Evolutionary conservation across 2,113 vertebrate species (phyloP), one percentile per base, ranked within the genome.

Genomic region (Chionomys nivalis): DNA sequence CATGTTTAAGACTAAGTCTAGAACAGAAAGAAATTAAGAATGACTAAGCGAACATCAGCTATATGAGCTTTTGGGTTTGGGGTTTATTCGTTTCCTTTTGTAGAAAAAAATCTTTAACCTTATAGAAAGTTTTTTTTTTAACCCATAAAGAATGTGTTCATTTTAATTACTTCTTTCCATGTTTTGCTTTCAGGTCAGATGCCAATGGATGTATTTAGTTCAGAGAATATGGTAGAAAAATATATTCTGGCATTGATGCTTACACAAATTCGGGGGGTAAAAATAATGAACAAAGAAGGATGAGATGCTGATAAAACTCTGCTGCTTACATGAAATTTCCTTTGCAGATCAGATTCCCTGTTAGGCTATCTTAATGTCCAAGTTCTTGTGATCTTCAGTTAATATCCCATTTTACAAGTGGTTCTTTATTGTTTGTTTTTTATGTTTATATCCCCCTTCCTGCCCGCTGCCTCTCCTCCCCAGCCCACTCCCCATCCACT

Each of bases 391-490:
- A 88, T 90, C 87, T 93, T 95, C 28, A 44, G 39, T 78, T 90
- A 86, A 90, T 70, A 42, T 76, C 72, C 26, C 19, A 61, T 96
- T 88, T 97, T 93, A 61, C 77, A 96, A 77, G 28, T 91, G 33
- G 19, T 55, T 49, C 78, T 72, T 81, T 79, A 24, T 42, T 83
- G 28, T 61, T 44, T 31, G 26, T 17, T 47, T 78, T 76, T 39
- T 72, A 44, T 70, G 33, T n/a, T 85, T n/a, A n/a, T n/a, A 58
- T 58, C 58, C 58, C 5, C 1, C 19, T 19, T 58, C 1, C 55
- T 58, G 55, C 17, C 19, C 6, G 17, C 5, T 58, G 5, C 55
- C 55, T 58, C 58, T 58, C 58, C 19, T 58, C 19, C 19, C 58
- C 19, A 21, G 19, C 58, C 19, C 19, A 21, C 58, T 58, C 19